Conservation (phyloP, 2,888 invertebrate species). For the Catocala nupta region DNA sequence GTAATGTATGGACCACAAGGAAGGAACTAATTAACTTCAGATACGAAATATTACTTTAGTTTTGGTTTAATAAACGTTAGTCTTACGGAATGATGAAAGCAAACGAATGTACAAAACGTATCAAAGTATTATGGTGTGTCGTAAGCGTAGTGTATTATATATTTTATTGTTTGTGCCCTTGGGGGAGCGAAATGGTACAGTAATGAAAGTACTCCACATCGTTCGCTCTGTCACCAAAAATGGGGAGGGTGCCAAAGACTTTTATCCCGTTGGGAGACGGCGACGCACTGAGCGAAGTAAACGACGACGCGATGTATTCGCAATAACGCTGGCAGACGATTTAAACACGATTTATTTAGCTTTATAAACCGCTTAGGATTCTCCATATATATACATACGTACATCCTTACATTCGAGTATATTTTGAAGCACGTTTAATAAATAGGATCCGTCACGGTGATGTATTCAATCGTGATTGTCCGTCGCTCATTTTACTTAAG, state of each 20-base stretch:
- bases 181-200: constrained; percentile 72
- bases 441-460: constrained; percentile 8
- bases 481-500: constrained; percentile 7
- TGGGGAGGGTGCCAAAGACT: constrained; percentile 68
- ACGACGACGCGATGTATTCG: constrained; percentile 31
- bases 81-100: too few species aligned
- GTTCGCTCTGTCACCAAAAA: constrained; percentile 63
- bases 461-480: constrained; percentile 18
- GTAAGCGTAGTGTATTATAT: constrained; percentile 7
- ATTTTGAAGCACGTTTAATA: neutral
- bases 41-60: constrained; percentile 1
- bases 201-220: constrained; percentile 71
- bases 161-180: constrained; percentile 64
- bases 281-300: constrained; percentile 41
- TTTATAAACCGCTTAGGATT: too few species aligned
- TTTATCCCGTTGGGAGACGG: constrained; percentile 49
- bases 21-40: neutral
- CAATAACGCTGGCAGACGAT: constrained; percentile 27
- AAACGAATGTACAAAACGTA: too few species aligned
- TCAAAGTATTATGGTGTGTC: constrained; percentile 1
- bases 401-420: too few species aligned
- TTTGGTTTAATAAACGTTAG: too few species aligned
- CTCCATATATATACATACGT: too few species aligned
- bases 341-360: constrained; percentile 8
- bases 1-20: neutral